A percentile compares a stretch with the other conserved stretches of the same genome.
These are phyloP conservation scores for Canis aureus DNA, from an alignment of 2,113 vertebrate genomes.

Conservation along the genomic window DNA sequence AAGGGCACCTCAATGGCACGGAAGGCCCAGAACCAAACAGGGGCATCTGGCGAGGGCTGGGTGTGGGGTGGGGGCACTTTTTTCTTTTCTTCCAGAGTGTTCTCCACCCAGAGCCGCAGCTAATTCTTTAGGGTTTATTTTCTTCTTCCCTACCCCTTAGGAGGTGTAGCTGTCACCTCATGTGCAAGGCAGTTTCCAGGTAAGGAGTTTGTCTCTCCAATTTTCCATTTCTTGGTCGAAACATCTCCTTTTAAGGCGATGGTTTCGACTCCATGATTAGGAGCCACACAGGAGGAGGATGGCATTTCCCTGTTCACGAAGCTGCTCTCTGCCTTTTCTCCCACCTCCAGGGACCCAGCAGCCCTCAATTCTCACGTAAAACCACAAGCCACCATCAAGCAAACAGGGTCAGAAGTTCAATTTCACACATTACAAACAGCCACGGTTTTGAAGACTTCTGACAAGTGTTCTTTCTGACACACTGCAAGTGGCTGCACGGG, in stretches of 20 bases:
- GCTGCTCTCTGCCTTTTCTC: background rate
- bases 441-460: background rate
- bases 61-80: too few relatives aligned
- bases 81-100: background rate
- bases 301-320: background rate
- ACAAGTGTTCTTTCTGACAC: constrained; percentile 21
- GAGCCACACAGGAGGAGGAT: background rate
- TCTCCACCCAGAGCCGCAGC: background rate
- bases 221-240: background rate
- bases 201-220: background rate
- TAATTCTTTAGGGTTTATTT: background rate
- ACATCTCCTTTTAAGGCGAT: background rate
- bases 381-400: background rate
- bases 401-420: background rate
- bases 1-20: background rate
- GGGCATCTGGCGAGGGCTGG: background rate
- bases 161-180: background rate
- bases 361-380: background rate
- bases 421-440: background rate
- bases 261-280: background rate
- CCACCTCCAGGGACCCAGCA: background rate
- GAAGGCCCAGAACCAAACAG: background rate
- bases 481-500: background rate
- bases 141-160: background rate
- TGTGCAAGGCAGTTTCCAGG: background rate